Base-by-base conservation (phyloP, 2,113 vertebrate species). In the Hoplias malabaricus region DNA sequence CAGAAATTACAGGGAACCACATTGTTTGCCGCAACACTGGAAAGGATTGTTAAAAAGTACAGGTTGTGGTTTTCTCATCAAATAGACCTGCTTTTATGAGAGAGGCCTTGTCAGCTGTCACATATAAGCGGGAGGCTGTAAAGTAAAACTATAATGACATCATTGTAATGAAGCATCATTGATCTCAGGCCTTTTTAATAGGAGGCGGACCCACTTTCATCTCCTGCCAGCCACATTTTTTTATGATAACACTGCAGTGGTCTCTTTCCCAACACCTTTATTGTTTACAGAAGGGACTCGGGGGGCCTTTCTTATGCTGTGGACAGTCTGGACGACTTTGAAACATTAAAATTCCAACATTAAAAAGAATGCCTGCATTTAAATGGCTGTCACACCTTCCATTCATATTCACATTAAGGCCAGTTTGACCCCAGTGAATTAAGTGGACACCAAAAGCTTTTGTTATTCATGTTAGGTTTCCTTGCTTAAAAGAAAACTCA, bases 61-160 rank as follows among this genome's bases (percentile, higher is more conserved):
- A 54, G 68, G 48, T 48, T 70, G 46, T 53, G 68, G 29, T 53
- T 70, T 70, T 54, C 16, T 70, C 31, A 54, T 70, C 68, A 70
- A 50, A 70, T 70, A 70, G 68, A 54, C 29, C 19, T 40, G 46
- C 56, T 69, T 77, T 77, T 68, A 68, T 50, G 73, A 75, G 34
- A 40, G 63, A 77, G 48, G 27, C 50, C 48, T 25, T 57, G 63
- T 69, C 65, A 40, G 50, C 53, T 68, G 63, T 77, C 74, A 69
- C 25, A 57, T 23, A 42, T 62, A 31, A 43, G 63, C 25, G 48
- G 33, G 48, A 38, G 50, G 48, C 34, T 69, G 63, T 76, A 68
- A 77, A 69, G 29, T 12, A 53, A 56, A 57, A 54, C 63, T 68
- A 57, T 68, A 68, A 77, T 76, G 74, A 77, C 63, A 63, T 77